These are phyloP conservation scores for Sericinus montela DNA, from an alignment of 2,888 invertebrate species.

Conservation along the genomic window DNA sequence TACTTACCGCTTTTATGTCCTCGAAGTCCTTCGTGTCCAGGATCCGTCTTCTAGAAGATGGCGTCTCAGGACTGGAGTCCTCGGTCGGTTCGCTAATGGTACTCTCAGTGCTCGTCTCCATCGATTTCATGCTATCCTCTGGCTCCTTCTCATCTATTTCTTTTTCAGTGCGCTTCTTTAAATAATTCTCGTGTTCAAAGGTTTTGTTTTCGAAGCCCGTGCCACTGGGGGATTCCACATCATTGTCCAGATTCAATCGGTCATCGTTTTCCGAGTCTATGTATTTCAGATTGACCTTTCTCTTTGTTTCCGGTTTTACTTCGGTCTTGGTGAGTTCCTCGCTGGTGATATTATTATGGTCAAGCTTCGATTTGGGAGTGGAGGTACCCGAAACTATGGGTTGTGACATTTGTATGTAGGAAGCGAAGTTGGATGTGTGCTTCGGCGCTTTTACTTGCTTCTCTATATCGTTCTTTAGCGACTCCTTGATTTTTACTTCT, in stretches of 20 bases:
- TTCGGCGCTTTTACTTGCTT: conserved; percentile 69
- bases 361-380: conserved; percentile 42
- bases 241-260: conserved; percentile 54
- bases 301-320: conserved; percentile 32
- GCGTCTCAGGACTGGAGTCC: conserved; percentile 62
- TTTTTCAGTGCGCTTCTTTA: conserved; percentile 66
- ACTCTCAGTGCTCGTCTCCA: conserved; percentile 72
- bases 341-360: conserved; percentile 38
- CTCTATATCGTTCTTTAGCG: conserved; percentile 59
- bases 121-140: conserved; percentile 57
- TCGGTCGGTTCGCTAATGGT: conserved; percentile 64
- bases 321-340: conserved; percentile 42
- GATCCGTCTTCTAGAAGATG: conserved; percentile 53
- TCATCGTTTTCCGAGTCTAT: conserved; percentile 63
- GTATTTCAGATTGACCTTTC: conserved; percentile 53
- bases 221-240: conserved; percentile 68
- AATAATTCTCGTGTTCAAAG: conserved; percentile 68
- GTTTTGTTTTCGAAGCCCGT: conserved; percentile 73
- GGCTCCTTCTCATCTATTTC: conserved; percentile 46
- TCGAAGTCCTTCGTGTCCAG: conserved; percentile 58
- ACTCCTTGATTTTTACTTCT: conserved; percentile 43
- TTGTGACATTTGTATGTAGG: conserved; percentile 79
- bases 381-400: conserved; percentile 67
- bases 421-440: conserved; percentile 80
- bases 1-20: conserved; percentile 64